Percentiles rank a stretch among this genome's conserved stretches.
phyloP scores from a whole-genome alignment of 2,113 vertebrate genomes.

The Anguilla japonica region DNA sequence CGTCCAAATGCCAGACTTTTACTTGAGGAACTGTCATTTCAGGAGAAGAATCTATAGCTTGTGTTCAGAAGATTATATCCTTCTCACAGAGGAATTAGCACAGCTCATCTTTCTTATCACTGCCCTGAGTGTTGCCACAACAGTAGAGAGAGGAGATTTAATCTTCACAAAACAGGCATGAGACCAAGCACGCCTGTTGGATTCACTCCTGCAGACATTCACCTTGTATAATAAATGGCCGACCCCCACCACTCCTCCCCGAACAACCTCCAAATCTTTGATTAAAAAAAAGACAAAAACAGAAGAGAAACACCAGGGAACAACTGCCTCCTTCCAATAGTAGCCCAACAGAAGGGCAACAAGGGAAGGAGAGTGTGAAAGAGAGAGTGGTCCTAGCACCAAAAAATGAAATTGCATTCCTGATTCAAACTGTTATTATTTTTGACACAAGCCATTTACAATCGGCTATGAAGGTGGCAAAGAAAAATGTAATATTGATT shows the following conservation, averaged over 20 bases:
- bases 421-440: constrained; percentile 82
- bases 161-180: background rate
- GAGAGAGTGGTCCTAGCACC: constrained; percentile 63
- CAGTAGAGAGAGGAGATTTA: background rate
- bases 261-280: background rate
- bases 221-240: background rate
- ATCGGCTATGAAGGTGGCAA: constrained; percentile 78
- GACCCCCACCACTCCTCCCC: background rate
- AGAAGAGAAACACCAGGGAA: background rate
- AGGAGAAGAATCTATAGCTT: background rate
- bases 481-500: constrained; percentile 83
- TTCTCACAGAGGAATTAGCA: background rate
- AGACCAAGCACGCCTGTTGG: background rate
- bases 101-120: background rate
- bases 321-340: background rate
- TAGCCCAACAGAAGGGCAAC: background rate
- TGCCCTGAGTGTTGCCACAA: background rate
- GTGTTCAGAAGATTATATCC: constrained; percentile 1
- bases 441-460: constrained; percentile 85
- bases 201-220: background rate
- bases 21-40: background rate
- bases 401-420: constrained; percentile 75
- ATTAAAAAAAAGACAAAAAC: background rate
- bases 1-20: background rate
- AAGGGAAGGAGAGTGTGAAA: constrained; percentile 36